Evolutionary conservation across 2,888 invertebrate genomes (phyloP), one percentile per base, ranked within the genome.

Genomic region (Lissonota sp.): DNA sequence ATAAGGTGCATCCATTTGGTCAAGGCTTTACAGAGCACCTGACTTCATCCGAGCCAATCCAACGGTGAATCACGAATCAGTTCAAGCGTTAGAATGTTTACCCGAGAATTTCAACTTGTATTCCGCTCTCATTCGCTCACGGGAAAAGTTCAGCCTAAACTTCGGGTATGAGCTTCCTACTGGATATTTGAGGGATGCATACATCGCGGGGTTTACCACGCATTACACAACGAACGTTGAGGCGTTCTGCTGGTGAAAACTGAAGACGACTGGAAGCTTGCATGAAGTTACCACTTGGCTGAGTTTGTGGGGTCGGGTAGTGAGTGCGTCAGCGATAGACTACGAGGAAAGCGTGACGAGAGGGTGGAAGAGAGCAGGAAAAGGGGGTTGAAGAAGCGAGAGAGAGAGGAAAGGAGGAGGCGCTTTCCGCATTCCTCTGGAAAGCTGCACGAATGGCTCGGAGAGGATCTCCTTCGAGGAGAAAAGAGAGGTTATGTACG

Each of bases 351-450:
- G 8, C 8, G 8, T 44, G 49, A 12, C 39, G n/a, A 73, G 55
- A 16, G 51, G 42, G 37, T 4, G 16, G 8, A 62, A 40, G 66
- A 16, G 55, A 10, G 55, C 8, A 5, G 7, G 58, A 46, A 4
- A 53, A 39, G 42, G 55, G 16, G 40, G 12, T 37, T 7, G 57
- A 73, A 44, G 8, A 44, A 60, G 46, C 51, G 37, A 39, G 16
- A 37, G 63, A 26, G 49, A 62, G 70, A 37, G 44, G n/a, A 7
- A 62, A 10, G 10, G 39, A 40, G 70, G 26, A 5, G 60, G 53
- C 70, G 77, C 74, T 71, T 74, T 77, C 75, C 67, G 62, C 82
- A 84, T 84, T 84, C 82, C 72, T 12, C 72, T 12, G 74, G 73
- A 76, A 79, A 82, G 67, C 82, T 76, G 60, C 71, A 58, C 58